These are phyloP conservation scores for Lepidochrysops patricia DNA, from an alignment of 2,888 invertebrate species.

Conservation along the genomic window DNA sequence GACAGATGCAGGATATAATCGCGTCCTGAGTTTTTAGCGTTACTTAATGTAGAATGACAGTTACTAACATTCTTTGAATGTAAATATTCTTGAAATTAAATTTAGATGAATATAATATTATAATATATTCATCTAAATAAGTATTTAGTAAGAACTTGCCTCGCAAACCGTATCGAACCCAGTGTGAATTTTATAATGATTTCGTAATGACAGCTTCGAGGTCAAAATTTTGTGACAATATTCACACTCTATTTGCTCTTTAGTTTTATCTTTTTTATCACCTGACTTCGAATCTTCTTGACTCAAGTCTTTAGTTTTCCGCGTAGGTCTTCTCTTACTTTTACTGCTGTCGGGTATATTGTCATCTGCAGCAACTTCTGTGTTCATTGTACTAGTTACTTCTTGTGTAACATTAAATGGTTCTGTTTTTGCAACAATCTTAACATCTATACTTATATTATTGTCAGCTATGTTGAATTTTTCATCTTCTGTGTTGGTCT, in stretches of 20 bases:
- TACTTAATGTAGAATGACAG: too few species aligned
- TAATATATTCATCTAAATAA: not conserved
- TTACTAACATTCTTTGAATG: too few species aligned
- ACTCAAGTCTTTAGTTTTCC: slow-evolving; percentile 19
- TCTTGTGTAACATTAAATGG: slow-evolving; percentile 3
- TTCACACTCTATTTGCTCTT: slow-evolving; percentile 55
- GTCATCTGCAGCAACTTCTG: slow-evolving; percentile 25
- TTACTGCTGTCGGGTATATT: slow-evolving; percentile 28
- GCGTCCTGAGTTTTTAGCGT: too few species aligned
- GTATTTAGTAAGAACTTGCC: slow-evolving; percentile 25
- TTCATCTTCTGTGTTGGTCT: slow-evolving; percentile 18
- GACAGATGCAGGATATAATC: too few species aligned
- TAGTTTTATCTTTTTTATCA: slow-evolving; percentile 29
- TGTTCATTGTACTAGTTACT: slow-evolving; percentile 10
- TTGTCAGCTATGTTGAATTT: slow-evolving; percentile 14
- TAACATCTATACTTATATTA: slow-evolving; percentile 19
- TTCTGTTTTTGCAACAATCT: slow-evolving; percentile 2
- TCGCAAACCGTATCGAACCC: slow-evolving; percentile 58
- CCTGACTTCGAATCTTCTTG: slow-evolving; percentile 16
- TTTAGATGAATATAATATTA: not conserved
- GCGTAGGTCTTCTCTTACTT: slow-evolving; percentile 29
- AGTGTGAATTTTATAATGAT: slow-evolving; percentile 63
- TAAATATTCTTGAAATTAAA: too few species aligned
- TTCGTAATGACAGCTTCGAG: slow-evolving; percentile 51
- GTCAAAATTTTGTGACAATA: slow-evolving; percentile 57